Conservation (phyloP, 1,140 invertebrate genomes). For the Drosophila rhopaloa region DNA sequence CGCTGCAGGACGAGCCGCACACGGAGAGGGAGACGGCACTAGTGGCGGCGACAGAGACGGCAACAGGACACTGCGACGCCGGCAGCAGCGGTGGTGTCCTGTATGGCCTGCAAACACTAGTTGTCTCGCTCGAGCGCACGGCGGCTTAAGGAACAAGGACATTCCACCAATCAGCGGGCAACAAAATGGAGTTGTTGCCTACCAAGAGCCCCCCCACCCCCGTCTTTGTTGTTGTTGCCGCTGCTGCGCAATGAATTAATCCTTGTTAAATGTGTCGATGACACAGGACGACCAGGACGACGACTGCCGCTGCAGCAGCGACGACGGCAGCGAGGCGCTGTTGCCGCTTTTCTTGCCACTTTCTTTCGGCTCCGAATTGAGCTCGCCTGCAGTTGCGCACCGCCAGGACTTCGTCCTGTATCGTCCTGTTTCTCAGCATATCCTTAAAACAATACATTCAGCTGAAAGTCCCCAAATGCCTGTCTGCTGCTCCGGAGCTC, state of each 20-base stretch:
- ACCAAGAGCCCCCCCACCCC: neutral
- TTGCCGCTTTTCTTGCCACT: conserved; percentile 67
- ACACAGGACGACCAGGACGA: conserved; percentile 17
- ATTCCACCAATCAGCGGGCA: conserved; percentile 44
- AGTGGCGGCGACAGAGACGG: neutral
- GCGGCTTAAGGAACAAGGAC: neutral
- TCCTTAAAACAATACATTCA: conserved; percentile 78
- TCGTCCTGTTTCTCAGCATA: conserved; percentile 14
- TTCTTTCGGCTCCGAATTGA: conserved; percentile 28
- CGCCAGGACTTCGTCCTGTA: conserved; percentile 4
- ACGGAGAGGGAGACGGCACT: conserved; percentile 1
- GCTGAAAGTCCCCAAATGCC: conserved; percentile 62
- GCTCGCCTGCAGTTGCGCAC: conserved; percentile 43
- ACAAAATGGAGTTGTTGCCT: conserved; percentile 62
- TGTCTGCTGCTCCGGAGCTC: conserved; percentile 4
- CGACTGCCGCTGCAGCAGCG: neutral
- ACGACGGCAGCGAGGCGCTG: conserved; percentile 37
- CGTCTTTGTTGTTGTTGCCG: conserved; percentile 35
- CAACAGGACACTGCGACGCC: neutral
- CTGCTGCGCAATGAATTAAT: conserved; percentile 80
- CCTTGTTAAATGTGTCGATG: conserved; percentile 77
- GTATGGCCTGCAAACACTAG: conserved; percentile 4
- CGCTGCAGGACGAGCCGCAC: neutral
- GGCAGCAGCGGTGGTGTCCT: conserved; percentile 14
- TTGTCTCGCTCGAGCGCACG: conserved; percentile 41